Evolutionary conservation across 53 echinoderm and acorn worm species (phyloP).

Genomic region (Glandiceps talaboti): DNA sequence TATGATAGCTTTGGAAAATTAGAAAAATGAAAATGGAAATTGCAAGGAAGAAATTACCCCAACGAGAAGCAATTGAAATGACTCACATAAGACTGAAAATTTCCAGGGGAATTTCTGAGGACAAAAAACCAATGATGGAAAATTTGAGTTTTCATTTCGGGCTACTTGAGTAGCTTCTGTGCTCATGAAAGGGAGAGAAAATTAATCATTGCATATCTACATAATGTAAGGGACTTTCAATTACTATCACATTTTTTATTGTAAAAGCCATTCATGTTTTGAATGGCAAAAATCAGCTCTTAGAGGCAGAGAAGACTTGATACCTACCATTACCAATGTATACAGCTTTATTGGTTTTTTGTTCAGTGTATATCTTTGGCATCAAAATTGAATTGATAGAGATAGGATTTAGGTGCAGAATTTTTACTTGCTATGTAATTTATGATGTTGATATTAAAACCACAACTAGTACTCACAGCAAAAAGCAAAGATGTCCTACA

Average conservation of each 20-base stretch:
- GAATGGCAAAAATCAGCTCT: neutral
- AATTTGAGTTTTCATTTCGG: neutral
- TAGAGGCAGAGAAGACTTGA: neutral
- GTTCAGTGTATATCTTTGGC: neutral
- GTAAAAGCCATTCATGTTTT: neutral
- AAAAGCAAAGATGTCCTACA: neutral
- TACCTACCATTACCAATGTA: neutral
- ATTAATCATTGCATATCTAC: neutral
- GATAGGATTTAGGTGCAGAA: neutral
- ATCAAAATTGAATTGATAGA: neutral
- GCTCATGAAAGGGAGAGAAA: neutral
- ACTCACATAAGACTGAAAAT: neutral
- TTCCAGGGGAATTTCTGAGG: neutral
- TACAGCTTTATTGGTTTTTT: neutral
- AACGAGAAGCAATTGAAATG: neutral
- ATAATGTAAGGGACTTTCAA: neutral
- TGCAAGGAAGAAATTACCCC: neutral
- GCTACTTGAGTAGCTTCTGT: neutral
- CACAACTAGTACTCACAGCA: neutral
- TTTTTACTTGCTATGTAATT: neutral
- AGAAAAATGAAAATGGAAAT: neutral
- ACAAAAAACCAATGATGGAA: neutral
- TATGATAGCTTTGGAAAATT: neutral
- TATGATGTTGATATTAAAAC: neutral
- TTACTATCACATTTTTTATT: neutral